These are phyloP conservation scores for Tubulanus polymorphus DNA, from an alignment of 2,888 invertebrate species.

Conservation along the genomic window DNA sequence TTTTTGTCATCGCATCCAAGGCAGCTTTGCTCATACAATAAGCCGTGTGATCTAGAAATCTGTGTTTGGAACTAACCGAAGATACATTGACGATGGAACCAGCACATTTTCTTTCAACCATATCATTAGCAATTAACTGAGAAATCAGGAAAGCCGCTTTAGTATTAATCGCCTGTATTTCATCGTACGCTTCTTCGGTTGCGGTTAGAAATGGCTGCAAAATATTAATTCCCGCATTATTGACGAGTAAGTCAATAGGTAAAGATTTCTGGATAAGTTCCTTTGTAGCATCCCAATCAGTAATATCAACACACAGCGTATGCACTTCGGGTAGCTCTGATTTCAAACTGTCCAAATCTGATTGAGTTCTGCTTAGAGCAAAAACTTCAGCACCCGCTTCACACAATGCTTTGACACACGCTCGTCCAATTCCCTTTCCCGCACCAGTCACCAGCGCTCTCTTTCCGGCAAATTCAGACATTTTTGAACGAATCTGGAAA, in stretches of 20 bases:
- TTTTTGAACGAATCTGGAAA: too few species aligned
- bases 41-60: conserved; percentile 68
- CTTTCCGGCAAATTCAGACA: conserved; percentile 67
- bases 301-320: conserved; percentile 66
- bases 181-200: background rate
- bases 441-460: conserved; percentile 80
- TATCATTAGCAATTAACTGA: conserved; percentile 67
- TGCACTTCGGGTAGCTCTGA: conserved; percentile 31
- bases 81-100: conserved; percentile 84
- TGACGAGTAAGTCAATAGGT: conserved; percentile 76
- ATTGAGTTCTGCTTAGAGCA: conserved; percentile 69
- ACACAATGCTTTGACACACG: conserved; percentile 66
- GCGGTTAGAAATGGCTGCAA: conserved; percentile 65
- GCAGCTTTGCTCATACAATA: conserved; percentile 82
- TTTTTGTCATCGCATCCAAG: conserved; percentile 73
- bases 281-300: conserved; percentile 72
- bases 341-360: conserved; percentile 65
- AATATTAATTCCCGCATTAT: conserved; percentile 77
- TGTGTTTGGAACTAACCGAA: conserved; percentile 64
- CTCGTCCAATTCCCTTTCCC: conserved; percentile 75
- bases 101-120: conserved; percentile 65
- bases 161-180: too few species aligned
- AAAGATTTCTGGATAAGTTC: conserved; percentile 62
- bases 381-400: conserved; percentile 71
- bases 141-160: conserved; percentile 55